phyloP scores from a whole-genome alignment of 2,797 vertebrate species.

The Chaetophractus vellerosus region DNA sequence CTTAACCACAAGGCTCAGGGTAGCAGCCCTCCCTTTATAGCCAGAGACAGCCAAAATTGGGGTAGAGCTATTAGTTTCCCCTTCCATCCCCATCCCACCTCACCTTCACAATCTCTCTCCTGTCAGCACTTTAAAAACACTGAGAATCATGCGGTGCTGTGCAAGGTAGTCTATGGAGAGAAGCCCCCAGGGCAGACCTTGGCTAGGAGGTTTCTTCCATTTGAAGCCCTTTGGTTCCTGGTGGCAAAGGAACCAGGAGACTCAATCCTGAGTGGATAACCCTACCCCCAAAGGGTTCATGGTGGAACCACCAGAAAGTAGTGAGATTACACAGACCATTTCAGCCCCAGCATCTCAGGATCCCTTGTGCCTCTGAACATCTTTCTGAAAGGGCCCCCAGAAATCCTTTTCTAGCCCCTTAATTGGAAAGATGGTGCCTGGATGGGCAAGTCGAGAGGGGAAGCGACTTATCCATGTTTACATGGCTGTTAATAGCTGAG shows the following conservation, averaged over 20 bases:
- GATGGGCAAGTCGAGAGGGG: not conserved
- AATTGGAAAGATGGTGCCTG: not conserved
- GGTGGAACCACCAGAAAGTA: not conserved
- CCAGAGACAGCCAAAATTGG: not conserved
- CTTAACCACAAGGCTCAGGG: not conserved
- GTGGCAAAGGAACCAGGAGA: not conserved
- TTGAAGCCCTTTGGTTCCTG: not conserved
- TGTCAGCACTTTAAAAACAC: not conserved
- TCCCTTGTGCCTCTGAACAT: not conserved
- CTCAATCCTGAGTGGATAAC: not conserved
- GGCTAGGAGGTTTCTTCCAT: not conserved
- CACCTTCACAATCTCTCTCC: not conserved
- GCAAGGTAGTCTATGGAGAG: not conserved
- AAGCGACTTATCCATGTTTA: not conserved
- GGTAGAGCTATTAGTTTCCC: not conserved
- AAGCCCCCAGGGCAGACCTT: not conserved
- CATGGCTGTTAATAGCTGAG: not conserved
- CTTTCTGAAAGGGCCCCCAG: constrained; percentile 54
- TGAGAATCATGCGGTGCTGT: not conserved
- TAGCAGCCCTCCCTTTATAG: not conserved
- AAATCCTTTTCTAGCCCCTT: constrained; percentile 37
- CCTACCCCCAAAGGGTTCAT: not conserved
- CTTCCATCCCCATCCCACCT: too few species aligned
- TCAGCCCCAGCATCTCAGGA: not conserved
- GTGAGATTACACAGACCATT: not conserved